Base-by-base conservation (phyloP, 2,888 invertebrate species). In the Labia minor region DNA sequence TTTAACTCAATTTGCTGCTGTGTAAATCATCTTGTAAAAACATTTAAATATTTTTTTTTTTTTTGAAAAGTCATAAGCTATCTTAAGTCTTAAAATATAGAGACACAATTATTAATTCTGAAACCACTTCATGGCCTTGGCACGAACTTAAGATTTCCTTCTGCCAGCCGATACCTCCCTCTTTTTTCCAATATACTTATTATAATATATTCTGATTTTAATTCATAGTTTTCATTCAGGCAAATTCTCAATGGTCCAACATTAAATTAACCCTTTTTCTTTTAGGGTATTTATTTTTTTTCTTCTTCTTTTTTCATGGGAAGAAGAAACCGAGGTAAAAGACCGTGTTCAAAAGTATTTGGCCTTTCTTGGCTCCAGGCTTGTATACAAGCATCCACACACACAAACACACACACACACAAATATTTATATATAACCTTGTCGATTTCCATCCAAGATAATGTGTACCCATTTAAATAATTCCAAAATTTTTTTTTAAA, bases 391-490 rank as follows among this genome's bases (percentile, higher is more conserved):
- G 3, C 14, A 49, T 14, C 2, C n/a, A 49, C 49, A 49, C 49
- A 49, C 8, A n/a, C 49, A 49, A 49, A 49, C 49, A 8, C n/a
- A 49, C n/a, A 49, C 49, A 49, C 49, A 49, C 49, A 10, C 49
- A 49, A 49, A 49, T 49, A 49, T 49, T 49, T 49, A 49, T 49
- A 49, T 49, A 49, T 49, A 49, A 14, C 49, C 49, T 49, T 49
- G 49, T 49, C 49, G 49, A 49, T 49, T 49, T 14, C 49, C 49
- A 14, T 8, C 49, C 16, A 49, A 49, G 49, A 49, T 49, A 49
- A 49, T 49, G n/a, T n/a, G 49, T 49, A 49, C 49, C 14, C n/a
- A 49, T 49, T 49, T 49, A 49, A 49, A 49, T 49, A 49, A 49
- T 49, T 49, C 4, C 14, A 49, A 49, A n/a, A n/a, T n/a, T n/a